phyloP scores from a whole-genome alignment of 2,113 vertebrate genomes.

The Aptenodytes forsteri region DNA sequence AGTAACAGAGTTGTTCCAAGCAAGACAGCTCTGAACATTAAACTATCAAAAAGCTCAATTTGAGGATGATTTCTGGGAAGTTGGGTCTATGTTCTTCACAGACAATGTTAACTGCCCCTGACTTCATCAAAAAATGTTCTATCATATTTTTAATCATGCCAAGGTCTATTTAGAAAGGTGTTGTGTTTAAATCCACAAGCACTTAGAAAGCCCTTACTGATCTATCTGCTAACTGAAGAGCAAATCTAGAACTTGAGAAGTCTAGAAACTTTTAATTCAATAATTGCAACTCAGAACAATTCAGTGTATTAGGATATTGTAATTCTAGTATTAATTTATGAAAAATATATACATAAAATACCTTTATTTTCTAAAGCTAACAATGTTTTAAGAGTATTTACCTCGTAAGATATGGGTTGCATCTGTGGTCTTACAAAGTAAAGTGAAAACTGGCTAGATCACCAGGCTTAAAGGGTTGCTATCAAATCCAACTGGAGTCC shows the following conservation, averaged over 20 bases:
- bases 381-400: background rate
- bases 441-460: background rate
- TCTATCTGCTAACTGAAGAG: background rate
- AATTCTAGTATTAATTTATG: background rate
- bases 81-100: background rate
- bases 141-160: background rate
- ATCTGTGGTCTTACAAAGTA: background rate
- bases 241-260: background rate
- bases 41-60: background rate
- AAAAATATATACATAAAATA: background rate
- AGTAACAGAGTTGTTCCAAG: background rate
- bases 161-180: background rate
- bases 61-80: background rate
- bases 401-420: background rate
- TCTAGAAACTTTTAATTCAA: background rate
- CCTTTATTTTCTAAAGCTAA: background rate
- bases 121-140: background rate
- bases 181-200: background rate
- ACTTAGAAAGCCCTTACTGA: background rate
- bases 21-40: fast-evolving
- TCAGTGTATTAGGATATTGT: background rate
- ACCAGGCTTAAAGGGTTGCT: background rate
- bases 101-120: background rate
- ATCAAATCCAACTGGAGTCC: background rate
- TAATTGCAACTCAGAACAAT: background rate